Evolutionary conservation across 2,113 vertebrate species (phyloP).

Genomic region (Chelonoidis abingdonii): DNA sequence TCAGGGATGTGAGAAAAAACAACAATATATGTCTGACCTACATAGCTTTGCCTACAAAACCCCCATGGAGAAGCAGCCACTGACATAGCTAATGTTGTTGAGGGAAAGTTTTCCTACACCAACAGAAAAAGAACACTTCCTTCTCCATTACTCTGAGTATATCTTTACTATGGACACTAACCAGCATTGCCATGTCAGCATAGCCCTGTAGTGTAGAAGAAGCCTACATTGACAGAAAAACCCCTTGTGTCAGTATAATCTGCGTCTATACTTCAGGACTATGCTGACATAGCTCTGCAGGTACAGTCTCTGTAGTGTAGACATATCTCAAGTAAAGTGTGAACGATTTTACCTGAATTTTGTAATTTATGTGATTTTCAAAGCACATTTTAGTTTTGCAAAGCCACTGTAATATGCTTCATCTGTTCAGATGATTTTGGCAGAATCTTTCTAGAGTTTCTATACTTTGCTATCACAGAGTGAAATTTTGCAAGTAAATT

Average conservation of each 20-base stretch:
- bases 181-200: not conserved
- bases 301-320: not conserved
- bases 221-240: not conserved
- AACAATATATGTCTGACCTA: not conserved
- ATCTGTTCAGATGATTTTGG: not conserved
- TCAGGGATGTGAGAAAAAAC: not conserved
- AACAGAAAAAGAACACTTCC: not conserved
- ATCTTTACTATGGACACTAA: not conserved
- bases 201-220: not conserved
- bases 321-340: not conserved
- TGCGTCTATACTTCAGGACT: not conserved
- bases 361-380: not conserved
- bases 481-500: slow-evolving; percentile 11
- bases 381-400: not conserved
- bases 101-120: not conserved
- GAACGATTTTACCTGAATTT: not conserved
- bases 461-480: slow-evolving; percentile 1
- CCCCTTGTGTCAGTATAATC: not conserved
- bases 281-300: not conserved
- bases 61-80: not conserved
- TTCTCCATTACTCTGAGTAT: not conserved
- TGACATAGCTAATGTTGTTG: not conserved
- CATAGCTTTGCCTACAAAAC: not conserved
- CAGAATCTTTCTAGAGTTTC: not conserved
- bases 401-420: not conserved